Conservation (phyloP, 2,113 vertebrate genomes). For the Boulengeromyrus knoepffleri region DNA sequence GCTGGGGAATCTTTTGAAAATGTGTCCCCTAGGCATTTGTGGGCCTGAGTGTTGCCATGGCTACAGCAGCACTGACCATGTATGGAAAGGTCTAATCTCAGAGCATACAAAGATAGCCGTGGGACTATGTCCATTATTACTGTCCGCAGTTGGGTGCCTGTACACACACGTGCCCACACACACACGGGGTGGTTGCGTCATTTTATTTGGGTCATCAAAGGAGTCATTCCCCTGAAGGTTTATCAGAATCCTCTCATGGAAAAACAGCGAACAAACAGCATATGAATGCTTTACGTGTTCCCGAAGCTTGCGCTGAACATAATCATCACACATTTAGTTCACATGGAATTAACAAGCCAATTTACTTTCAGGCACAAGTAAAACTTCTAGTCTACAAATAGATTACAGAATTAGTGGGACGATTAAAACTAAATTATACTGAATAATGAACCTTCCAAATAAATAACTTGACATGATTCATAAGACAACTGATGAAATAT, state of each 20-base stretch:
- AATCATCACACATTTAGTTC: background rate
- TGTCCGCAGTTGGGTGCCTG: constrained; percentile 27
- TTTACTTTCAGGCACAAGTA: background rate
- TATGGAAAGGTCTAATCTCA: constrained; percentile 29
- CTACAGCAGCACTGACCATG: constrained; percentile 39
- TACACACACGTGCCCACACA: background rate
- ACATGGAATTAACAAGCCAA: background rate
- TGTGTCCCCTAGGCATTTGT: constrained; percentile 50
- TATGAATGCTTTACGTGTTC: background rate
- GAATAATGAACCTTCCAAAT: background rate
- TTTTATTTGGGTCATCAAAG: background rate
- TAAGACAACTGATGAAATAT: background rate
- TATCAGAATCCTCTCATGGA: background rate
- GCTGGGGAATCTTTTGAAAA: constrained; percentile 53
- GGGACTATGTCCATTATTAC: background rate
- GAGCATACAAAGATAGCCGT: constrained; percentile 30
- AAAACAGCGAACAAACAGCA: background rate
- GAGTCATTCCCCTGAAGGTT: background rate
- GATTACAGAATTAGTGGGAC: background rate
- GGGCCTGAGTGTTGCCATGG: constrained; percentile 54
- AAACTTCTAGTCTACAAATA: background rate
- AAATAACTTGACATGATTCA: background rate
- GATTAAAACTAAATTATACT: constrained; percentile 1
- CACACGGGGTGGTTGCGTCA: background rate
- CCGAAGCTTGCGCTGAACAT: background rate